These are phyloP conservation scores for Myxocyprinus asiaticus DNA, from an alignment of 2,113 vertebrate species.

Conservation along the genomic window DNA sequence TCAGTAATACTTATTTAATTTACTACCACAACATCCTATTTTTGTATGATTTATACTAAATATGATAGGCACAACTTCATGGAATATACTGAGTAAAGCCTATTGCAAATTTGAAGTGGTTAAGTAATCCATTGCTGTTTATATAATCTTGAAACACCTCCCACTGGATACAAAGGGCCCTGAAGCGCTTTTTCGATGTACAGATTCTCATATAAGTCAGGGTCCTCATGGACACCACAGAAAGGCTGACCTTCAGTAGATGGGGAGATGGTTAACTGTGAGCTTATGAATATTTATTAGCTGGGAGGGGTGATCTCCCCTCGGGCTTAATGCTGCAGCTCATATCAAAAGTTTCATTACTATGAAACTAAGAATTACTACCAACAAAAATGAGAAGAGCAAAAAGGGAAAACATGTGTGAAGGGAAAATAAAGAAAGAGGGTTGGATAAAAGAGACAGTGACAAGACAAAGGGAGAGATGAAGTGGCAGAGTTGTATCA, in stretches of 20 bases:
- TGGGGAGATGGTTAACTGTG: conserved; percentile 31
- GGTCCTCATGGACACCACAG: conserved; percentile 9
- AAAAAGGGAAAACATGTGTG: background rate
- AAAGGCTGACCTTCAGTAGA: conserved; percentile 45
- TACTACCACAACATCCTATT: too few relatives aligned
- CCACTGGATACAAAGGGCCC: conserved; percentile 29
- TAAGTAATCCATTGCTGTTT: conserved; percentile 4
- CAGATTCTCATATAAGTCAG: conserved; percentile 34
- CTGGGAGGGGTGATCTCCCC: conserved; percentile 10
- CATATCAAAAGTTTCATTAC: conserved; percentile 39
- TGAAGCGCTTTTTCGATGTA: conserved; percentile 24
- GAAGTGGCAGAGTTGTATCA: conserved; percentile 36
- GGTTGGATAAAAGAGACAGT: too few relatives aligned
- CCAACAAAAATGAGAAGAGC: conserved; percentile 2
- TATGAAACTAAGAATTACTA: conserved; percentile 34
- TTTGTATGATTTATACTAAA: too few relatives aligned
- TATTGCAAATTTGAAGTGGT: background rate
- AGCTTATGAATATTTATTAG: conserved; percentile 44
- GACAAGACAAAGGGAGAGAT: conserved; percentile 27
- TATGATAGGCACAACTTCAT: too few relatives aligned
- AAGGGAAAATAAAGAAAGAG: background rate
- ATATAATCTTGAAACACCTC: conserved; percentile 21
- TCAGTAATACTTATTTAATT: too few relatives aligned
- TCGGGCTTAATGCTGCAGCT: conserved; percentile 26
- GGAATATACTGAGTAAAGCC: background rate